These are phyloP conservation scores for Spicauda simplicius DNA, from an alignment of 2,888 invertebrate species.

Conservation along the genomic window DNA sequence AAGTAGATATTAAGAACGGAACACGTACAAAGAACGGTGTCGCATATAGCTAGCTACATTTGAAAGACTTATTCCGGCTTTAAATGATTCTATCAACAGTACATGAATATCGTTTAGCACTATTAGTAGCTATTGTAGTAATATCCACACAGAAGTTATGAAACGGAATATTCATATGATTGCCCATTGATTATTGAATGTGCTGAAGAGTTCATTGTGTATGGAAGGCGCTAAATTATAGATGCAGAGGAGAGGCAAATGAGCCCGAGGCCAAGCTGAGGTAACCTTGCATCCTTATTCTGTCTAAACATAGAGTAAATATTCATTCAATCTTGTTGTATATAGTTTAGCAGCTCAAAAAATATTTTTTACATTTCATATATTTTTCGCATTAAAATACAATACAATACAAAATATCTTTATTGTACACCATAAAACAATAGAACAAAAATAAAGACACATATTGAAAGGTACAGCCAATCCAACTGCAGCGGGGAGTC, in stretches of 20 bases:
- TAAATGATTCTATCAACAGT: background rate
- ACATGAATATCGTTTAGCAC: conserved; percentile 5
- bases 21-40: background rate
- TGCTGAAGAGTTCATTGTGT: conserved; percentile 25
- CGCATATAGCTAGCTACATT: background rate
- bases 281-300: background rate
- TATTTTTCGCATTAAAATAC: too few species aligned
- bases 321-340: background rate
- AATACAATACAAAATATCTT: too few species aligned
- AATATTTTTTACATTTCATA: too few species aligned
- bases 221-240: conserved; percentile 28
- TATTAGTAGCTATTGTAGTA: background rate
- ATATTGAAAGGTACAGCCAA: too few species aligned
- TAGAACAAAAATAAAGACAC: too few species aligned
- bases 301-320: background rate
- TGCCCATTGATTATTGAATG: conserved; percentile 27
- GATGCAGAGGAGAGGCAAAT: conserved; percentile 13
- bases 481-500: too few species aligned
- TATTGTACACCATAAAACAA: too few species aligned
- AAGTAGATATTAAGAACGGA: too few species aligned
- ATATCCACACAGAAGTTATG: conserved; percentile 3
- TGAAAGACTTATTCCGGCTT: background rate
- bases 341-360: too few species aligned
- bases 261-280: conserved; percentile 19
- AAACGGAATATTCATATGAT: conserved; percentile 8